Conservation (phyloP, 2,888 invertebrate species). For the Phragmatobia fuliginosa region DNA sequence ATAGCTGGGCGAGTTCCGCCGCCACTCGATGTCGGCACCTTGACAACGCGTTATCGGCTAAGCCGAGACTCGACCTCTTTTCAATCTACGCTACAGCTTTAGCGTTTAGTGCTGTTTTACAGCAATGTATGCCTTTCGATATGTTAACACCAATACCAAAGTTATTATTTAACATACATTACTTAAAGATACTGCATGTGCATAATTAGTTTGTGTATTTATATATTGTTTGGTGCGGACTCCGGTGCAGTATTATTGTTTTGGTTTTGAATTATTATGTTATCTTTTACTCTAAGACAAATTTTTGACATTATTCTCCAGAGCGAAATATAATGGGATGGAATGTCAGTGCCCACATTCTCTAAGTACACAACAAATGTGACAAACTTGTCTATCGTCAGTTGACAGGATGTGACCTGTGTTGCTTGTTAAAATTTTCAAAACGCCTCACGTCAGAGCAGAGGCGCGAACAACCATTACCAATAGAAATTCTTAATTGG, state of each 20-base stretch:
- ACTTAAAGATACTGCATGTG: constrained; percentile 66
- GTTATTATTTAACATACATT: constrained; percentile 73
- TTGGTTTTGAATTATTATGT: constrained; percentile 60
- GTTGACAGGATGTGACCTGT: neutral
- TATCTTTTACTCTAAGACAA: constrained; percentile 51
- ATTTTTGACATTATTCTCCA: constrained; percentile 32
- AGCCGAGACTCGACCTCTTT: constrained; percentile 36
- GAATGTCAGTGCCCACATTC: constrained; percentile 21
- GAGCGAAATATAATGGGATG: constrained; percentile 43
- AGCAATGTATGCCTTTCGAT: constrained; percentile 61
- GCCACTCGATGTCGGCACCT: constrained; percentile 47
- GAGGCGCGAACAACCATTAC: neutral
- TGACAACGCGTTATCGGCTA: constrained; percentile 53
- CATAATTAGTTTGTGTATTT: constrained; percentile 62
- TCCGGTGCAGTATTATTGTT: constrained; percentile 67
- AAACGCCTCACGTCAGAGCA: constrained; percentile 18
- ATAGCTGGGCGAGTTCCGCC: constrained; percentile 66
- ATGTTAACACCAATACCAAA: constrained; percentile 83
- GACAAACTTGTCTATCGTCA: constrained; percentile 10
- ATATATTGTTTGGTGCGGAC: constrained; percentile 62
- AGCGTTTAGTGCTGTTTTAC: constrained; percentile 48
- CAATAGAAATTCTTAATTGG: constrained; percentile 6
- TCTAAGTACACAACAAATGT: constrained; percentile 16
- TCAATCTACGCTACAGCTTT: constrained; percentile 50
- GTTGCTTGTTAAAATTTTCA: constrained; percentile 4